These are phyloP conservation scores for Calameuta filiformis DNA, from an alignment of 2,888 invertebrate species.

Conservation along the genomic window DNA sequence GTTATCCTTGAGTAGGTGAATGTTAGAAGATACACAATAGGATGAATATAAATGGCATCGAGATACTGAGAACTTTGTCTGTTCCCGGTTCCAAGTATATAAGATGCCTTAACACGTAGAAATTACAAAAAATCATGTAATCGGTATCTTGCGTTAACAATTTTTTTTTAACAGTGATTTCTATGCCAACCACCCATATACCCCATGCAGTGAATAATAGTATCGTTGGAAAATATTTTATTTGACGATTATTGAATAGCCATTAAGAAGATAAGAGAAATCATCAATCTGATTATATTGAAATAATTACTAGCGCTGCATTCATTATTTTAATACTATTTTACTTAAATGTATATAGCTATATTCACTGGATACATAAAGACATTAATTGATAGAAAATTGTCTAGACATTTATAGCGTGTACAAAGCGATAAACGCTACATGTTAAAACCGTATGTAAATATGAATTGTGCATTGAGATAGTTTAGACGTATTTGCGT, in stretches of 20 bases:
- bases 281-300: not conserved
- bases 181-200: not conserved
- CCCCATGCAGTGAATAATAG: too few relatives aligned
- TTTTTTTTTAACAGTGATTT: not conserved
- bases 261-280: not conserved
- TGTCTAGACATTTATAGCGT: not conserved
- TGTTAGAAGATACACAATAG: not conserved
- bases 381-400: not conserved
- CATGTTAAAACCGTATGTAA: not conserved
- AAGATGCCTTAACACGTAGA: not conserved
- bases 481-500: not conserved
- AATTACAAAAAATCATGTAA: not conserved
- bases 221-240: not conserved
- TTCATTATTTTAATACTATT: too few relatives aligned
- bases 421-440: not conserved
- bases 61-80: conserved; percentile 35
- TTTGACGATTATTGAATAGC: not conserved
- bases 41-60: conserved; percentile 41
- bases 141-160: not conserved
- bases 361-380: not conserved
- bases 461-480: not conserved
- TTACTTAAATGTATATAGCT: too few relatives aligned
- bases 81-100: not conserved
- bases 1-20: conserved; percentile 14
- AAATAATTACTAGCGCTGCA: too few relatives aligned